Evolutionary conservation across 2,888 invertebrate genomes (phyloP), one percentile per base, ranked within the genome.

Genomic region (Crossocerus cetratus): DNA sequence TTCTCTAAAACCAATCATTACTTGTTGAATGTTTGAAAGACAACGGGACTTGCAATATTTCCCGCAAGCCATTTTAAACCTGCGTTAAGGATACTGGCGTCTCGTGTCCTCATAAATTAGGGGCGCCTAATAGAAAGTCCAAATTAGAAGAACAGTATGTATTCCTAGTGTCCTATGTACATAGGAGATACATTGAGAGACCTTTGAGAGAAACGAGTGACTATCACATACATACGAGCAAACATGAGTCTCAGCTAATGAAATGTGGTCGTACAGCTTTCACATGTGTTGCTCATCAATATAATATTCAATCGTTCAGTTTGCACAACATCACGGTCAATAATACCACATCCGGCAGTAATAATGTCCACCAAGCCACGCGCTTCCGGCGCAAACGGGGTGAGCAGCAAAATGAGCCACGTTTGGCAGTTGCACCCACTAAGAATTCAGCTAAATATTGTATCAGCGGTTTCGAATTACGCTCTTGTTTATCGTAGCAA

Each of bases 381-480:
- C 68, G 69, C 72, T 76, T 78, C 78, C 76, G 62, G 70, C 23
- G 59, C 71, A 65, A 72, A 54, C 72, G 61, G 13, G 49, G 14
- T 5, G 16, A n/a, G 8, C 69, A 16, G 23, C 32, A 60, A 66
- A 65, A 59, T 54, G 61, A 42, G 44, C 64, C 21, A 43, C 42
- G 60, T 42, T 59, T 65, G 70, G 65, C 42, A 76, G 76, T 72
- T 71, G 62, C 63, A 70, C 59, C 61, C 74, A 66, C 83, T 86
- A 86, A 86, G 85, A 86, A 86, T 86, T 86, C 82, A 82, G 83
- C 83, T 86, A 84, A 87, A 86, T 86, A 86, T 85, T 86, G 83
- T 82, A 86, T 86, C 82, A 85, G 83, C 77, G 77, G 79, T 81
- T 79, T 83, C 76, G 75, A 77, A 77, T 80, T 80, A 75, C 75